Evolutionary conservation across 2,888 invertebrate species (phyloP).

Genomic region (Brachycybe producta): DNA sequence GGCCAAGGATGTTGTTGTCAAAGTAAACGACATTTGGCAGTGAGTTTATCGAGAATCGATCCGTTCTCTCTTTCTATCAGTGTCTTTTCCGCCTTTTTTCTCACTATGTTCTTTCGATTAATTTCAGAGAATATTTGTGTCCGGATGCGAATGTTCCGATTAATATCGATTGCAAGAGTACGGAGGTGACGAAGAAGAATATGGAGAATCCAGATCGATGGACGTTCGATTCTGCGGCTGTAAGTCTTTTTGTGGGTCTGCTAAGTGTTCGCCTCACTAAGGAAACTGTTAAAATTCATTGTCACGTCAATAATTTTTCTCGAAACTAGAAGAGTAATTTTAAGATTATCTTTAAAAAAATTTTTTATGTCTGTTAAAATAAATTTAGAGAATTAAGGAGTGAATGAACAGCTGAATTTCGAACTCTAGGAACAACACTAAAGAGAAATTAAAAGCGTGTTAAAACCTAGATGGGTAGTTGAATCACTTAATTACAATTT

Average conservation of each 20-base stretch:
- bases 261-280: too few species aligned
- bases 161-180: slow-evolving; percentile 88
- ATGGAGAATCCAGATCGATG: slow-evolving; percentile 74
- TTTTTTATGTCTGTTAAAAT: too few species aligned
- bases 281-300: slow-evolving; percentile 11
- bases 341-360: too few species aligned
- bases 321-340: too few species aligned
- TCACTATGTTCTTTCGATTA: neutral
- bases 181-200: slow-evolving; percentile 67
- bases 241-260: slow-evolving; percentile 42
- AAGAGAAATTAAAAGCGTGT: too few species aligned
- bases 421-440: too few species aligned
- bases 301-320: neutral
- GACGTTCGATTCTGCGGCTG: slow-evolving; percentile 95
- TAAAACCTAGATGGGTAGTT: too few species aligned
- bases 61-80: neutral
- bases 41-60: slow-evolving; percentile 16
- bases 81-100: neutral
- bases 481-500: too few species aligned
- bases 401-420: too few species aligned
- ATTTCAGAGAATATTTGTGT: slow-evolving; percentile 65
- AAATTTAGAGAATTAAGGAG: too few species aligned
- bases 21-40: slow-evolving; percentile 76
- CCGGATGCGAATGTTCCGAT: slow-evolving; percentile 91
- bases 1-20: slow-evolving; percentile 63